Evolutionary conservation across 2,797 vertebrate species (phyloP).

Genomic region (Poecilia picta): DNA sequence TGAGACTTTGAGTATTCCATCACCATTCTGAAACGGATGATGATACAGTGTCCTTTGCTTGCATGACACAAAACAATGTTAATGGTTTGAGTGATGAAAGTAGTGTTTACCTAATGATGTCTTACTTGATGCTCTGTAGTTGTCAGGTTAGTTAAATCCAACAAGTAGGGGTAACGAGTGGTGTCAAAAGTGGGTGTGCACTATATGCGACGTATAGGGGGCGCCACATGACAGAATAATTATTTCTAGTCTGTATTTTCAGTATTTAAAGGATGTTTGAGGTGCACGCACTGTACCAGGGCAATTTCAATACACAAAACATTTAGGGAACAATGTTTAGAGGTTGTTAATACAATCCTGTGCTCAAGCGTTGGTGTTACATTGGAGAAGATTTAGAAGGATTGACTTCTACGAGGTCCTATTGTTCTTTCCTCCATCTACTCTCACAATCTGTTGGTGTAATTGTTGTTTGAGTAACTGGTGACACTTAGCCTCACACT

Average conservation of each 20-base stretch:
- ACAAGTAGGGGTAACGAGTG: background rate
- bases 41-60: conserved; percentile 29
- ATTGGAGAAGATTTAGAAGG: background rate
- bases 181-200: background rate
- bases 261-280: background rate
- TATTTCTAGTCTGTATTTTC: background rate
- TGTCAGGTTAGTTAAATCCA: conserved; percentile 12
- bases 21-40: conserved; percentile 17
- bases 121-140: conserved; percentile 24
- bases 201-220: background rate
- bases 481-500: conserved; percentile 47
- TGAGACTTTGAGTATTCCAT: conserved; percentile 41
- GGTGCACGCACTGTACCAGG: too few species aligned
- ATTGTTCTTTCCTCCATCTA: conserved; percentile 27
- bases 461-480: conserved; percentile 37
- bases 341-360: background rate
- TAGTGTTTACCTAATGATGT: conserved; percentile 28
- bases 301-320: background rate
- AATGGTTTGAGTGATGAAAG: conserved; percentile 7
- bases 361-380: background rate
- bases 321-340: background rate
- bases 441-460: conserved; percentile 31
- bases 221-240: background rate
- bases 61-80: conserved; percentile 22
- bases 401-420: conserved; percentile 46